These are phyloP conservation scores for Drosophila nebulosa DNA, from an alignment of 1,140 invertebrate genomes.

Conservation along the genomic window DNA sequence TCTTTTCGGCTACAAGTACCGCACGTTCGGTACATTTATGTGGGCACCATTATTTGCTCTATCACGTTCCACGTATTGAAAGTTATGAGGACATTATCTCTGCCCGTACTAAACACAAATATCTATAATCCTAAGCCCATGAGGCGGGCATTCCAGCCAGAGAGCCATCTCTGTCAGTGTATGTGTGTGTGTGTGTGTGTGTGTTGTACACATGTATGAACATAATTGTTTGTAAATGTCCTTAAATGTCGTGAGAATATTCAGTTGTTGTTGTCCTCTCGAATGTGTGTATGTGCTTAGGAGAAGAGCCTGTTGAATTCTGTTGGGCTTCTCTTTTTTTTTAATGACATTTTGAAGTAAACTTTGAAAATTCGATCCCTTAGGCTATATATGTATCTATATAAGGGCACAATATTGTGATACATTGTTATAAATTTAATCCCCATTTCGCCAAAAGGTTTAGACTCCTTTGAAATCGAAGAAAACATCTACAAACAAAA, in stretches of 20 bases:
- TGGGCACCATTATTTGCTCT: conserved; percentile 78
- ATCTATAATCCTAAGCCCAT: conserved; percentile 63
- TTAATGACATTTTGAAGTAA: neutral
- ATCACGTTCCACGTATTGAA: conserved; percentile 65
- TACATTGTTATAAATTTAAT: neutral
- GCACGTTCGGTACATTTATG: conserved; percentile 41
- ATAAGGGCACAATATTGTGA: neutral
- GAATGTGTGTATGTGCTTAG: conserved; percentile 14
- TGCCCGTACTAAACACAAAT: conserved; percentile 71
- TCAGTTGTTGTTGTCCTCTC: conserved; percentile 46
- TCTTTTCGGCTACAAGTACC: conserved; percentile 23
- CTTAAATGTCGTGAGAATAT: conserved; percentile 73
- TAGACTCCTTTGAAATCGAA: too few species aligned
- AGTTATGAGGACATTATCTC: conserved; percentile 75
- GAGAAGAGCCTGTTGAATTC: conserved; percentile 37
- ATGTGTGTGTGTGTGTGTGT: neutral
- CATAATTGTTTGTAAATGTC: conserved; percentile 75
- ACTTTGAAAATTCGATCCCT: neutral
- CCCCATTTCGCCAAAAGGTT: too few species aligned
- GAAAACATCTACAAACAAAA: too few species aligned
- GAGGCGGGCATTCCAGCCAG: conserved; percentile 43
- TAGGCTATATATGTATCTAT: neutral
- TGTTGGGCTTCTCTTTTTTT: neutral
- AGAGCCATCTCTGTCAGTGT: neutral
- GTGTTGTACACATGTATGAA: conserved; percentile 58